Evolutionary conservation across 2,888 invertebrate species (phyloP).

Genomic region (Caenorhabditis afra): DNA sequence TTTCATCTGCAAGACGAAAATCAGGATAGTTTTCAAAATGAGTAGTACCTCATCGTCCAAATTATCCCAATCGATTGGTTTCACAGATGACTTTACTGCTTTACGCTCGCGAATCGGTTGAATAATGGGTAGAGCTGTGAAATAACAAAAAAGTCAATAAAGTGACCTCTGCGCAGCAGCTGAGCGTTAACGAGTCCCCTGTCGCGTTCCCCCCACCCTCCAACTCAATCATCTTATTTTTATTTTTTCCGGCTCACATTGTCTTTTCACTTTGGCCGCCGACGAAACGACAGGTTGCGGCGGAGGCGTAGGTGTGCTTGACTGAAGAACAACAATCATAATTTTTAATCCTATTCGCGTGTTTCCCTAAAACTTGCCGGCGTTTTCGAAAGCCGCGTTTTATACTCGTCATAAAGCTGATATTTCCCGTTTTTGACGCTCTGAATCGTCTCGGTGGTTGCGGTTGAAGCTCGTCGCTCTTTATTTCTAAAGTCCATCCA

Average conservation of each 20-base stretch:
- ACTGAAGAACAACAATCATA: slow-evolving; percentile 58
- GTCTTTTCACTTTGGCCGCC: slow-evolving; percentile 32
- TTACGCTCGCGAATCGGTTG: slow-evolving; percentile 51
- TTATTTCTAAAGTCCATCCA: slow-evolving; percentile 62
- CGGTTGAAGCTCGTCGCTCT: slow-evolving; percentile 56
- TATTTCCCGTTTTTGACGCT: slow-evolving; percentile 59
- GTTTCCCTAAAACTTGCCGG: slow-evolving; percentile 57
- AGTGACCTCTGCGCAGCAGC: neutral
- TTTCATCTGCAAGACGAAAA: slow-evolving; percentile 50
- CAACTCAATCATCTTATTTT: no score
- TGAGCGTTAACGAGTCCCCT: neutral
- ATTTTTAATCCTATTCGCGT: slow-evolving; percentile 42
- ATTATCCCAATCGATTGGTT: slow-evolving; percentile 45
- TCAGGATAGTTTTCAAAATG: no score
- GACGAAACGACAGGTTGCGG: slow-evolving; percentile 54
- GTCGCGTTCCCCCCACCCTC: no score
- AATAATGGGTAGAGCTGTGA: slow-evolving; percentile 46
- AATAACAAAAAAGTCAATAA: neutral
- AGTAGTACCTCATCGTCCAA: slow-evolving; percentile 35
- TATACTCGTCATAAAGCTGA: slow-evolving; percentile 60
- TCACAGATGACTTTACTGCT: neutral
- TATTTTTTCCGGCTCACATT: slow-evolving; percentile 21
- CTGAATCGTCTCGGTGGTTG: slow-evolving; percentile 56
- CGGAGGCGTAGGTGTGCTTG: slow-evolving; percentile 50
- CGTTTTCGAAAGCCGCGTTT: slow-evolving; percentile 49